A percentile compares a stretch with the other conserved stretches of the same genome.
These are phyloP conservation scores for Corythoichthys intestinalis DNA, from an alignment of 2,113 vertebrate genomes.

Conservation along the genomic window DNA sequence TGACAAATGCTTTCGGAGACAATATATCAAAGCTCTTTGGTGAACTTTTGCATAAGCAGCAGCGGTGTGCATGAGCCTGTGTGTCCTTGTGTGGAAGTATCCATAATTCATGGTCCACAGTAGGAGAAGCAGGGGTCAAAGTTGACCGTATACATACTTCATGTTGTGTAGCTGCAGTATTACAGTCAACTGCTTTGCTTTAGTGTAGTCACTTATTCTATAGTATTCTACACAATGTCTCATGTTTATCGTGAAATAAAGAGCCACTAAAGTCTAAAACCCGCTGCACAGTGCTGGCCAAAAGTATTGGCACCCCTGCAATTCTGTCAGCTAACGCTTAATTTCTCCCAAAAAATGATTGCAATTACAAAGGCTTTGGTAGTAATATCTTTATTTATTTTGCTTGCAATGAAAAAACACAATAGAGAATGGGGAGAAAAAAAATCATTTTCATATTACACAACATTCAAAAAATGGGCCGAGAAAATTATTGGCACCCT, in stretches of 20 bases:
- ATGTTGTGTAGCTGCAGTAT: not conserved
- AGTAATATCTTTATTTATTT: too few species aligned
- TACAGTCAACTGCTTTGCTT: not conserved
- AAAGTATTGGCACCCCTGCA: too few species aligned
- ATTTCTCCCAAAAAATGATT: too few species aligned
- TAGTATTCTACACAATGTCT: not conserved
- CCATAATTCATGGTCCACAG: conserved; percentile 4
- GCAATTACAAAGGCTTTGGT: too few species aligned
- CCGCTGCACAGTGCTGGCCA: too few species aligned
- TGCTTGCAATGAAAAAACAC: too few species aligned
- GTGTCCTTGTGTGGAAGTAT: not conserved
- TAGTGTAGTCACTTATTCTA: not conserved
- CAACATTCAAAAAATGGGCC: too few species aligned
- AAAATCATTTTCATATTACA: too few species aligned
- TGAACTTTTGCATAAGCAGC: not conserved
- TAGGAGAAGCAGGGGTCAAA: not conserved
- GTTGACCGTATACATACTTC: not conserved
- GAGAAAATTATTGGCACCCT: too few species aligned
- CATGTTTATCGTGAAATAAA: not conserved
- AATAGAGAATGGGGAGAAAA: too few species aligned
- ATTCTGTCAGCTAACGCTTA: too few species aligned
- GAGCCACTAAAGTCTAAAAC: not conserved
- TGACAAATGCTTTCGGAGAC: not conserved
- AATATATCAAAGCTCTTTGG: not conserved
- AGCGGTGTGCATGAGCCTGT: not conserved